Conservation (phyloP, 2,113 vertebrate species). For the Thunnus maccoyii region DNA sequence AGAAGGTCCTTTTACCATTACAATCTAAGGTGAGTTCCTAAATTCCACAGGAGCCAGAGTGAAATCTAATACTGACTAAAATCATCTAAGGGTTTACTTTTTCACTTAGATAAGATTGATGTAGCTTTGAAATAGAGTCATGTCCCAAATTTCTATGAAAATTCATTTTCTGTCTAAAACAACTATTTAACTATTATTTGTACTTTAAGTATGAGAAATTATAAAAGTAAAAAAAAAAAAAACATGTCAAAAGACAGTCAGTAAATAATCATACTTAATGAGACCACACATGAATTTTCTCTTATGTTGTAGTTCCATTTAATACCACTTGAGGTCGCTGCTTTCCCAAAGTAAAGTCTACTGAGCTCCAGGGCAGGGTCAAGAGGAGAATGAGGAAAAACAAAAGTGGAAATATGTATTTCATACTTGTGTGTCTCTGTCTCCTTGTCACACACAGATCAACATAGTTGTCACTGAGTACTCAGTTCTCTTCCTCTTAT, state of each 20-base stretch:
- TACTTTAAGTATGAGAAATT: background rate
- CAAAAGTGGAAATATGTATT: background rate
- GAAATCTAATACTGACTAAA: background rate
- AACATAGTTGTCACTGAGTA: background rate
- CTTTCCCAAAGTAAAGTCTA: constrained; percentile 19
- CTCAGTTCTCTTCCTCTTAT: background rate
- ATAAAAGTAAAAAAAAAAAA: background rate
- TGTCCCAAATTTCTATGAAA: background rate
- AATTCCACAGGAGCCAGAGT: background rate
- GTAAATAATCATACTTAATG: background rate
- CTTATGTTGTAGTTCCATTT: constrained; percentile 25
- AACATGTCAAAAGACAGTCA: background rate
- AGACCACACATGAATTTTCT: constrained; percentile 18
- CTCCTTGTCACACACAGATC: background rate
- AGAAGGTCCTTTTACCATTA: background rate
- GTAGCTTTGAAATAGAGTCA: background rate
- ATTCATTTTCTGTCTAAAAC: background rate
- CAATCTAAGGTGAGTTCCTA: background rate
- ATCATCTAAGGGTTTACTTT: background rate
- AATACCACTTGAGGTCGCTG: constrained; percentile 62
- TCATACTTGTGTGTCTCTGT: background rate
- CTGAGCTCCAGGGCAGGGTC: background rate
- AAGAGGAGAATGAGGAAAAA: background rate
- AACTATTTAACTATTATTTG: background rate
- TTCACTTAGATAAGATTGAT: background rate